Conservation (phyloP, 2,113 vertebrate species). For the Mionectes macconnelli region DNA sequence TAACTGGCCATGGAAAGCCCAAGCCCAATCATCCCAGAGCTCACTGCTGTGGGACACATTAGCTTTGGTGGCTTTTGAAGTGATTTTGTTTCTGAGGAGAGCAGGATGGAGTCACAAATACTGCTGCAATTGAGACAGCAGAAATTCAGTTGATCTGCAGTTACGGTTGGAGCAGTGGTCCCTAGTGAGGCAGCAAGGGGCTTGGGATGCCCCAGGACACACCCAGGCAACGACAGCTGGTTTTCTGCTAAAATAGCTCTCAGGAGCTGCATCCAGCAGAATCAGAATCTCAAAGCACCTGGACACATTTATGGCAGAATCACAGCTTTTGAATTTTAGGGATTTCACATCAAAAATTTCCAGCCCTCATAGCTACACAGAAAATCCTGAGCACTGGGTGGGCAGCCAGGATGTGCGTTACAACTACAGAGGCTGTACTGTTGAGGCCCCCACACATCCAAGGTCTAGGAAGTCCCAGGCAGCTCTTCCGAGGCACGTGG, state of each 20-base stretch:
- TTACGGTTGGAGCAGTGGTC: neutral
- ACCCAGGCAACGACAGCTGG: neutral
- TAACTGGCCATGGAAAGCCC: neutral
- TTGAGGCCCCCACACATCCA: neutral
- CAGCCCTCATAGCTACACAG: neutral
- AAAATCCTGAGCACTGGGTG: neutral
- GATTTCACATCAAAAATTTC: neutral
- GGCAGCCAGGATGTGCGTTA: accelerated
- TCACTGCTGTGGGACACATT: accelerated
- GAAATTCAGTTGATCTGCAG: accelerated
- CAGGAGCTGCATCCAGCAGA: neutral
- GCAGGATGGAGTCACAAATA: neutral
- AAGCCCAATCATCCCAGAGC: neutral
- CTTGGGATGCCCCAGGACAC: neutral
- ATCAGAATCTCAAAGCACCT: neutral
- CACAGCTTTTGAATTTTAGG: neutral
- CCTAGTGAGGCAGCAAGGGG: neutral
- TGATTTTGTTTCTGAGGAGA: neutral
- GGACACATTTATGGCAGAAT: neutral
- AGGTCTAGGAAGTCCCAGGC: neutral
- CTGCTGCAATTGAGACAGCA: neutral
- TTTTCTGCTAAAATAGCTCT: neutral
- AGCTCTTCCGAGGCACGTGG: accelerated
- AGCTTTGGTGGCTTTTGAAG: neutral
- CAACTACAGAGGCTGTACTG: accelerated